Conservation (phyloP, 2,797 vertebrate species). For the Gila robusta region DNA sequence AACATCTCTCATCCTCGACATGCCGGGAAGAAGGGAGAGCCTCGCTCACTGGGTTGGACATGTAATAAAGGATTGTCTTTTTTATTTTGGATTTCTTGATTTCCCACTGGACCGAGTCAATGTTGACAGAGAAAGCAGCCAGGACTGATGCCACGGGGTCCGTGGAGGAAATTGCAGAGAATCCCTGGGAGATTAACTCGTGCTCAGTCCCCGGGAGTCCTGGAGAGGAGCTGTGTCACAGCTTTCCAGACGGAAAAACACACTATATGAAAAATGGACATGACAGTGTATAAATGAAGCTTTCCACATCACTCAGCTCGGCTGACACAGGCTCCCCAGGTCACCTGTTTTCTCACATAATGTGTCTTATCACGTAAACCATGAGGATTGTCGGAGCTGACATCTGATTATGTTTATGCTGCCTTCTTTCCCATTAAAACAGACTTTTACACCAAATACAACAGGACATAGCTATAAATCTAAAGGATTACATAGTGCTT, state of each 20-base stretch:
- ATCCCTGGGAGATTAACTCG: constrained; percentile 51
- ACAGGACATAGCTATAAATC: constrained; percentile 43
- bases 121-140: constrained; percentile 45
- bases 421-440: constrained; percentile 39
- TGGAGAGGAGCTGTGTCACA: constrained; percentile 30
- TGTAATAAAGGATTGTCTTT: constrained; percentile 49
- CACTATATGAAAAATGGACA: constrained; percentile 26
- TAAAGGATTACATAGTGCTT: constrained; percentile 41
- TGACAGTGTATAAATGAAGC: constrained; percentile 43
- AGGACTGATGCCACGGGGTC: constrained; percentile 36
- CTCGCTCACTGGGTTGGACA: constrained; percentile 43
- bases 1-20: constrained; percentile 25
- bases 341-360: constrained; percentile 41
- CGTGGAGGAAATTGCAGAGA: constrained; percentile 55
- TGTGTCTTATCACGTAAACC: constrained; percentile 37
- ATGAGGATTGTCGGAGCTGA: constrained; percentile 15
- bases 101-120: constrained; percentile 32
- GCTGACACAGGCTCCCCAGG: constrained; percentile 23
- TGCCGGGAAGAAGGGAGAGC: constrained; percentile 10
- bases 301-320: constrained; percentile 45
- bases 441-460: constrained; percentile 48
- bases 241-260: constrained; percentile 32
- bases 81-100: constrained; percentile 42
- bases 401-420: constrained; percentile 22
- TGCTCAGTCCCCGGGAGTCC: constrained; percentile 8